Percentiles rank a stretch among this genome's conserved stretches.
Evolutionary conservation across 2,113 vertebrate species (phyloP).

Genomic region (Aegithalos caudatus): DNA sequence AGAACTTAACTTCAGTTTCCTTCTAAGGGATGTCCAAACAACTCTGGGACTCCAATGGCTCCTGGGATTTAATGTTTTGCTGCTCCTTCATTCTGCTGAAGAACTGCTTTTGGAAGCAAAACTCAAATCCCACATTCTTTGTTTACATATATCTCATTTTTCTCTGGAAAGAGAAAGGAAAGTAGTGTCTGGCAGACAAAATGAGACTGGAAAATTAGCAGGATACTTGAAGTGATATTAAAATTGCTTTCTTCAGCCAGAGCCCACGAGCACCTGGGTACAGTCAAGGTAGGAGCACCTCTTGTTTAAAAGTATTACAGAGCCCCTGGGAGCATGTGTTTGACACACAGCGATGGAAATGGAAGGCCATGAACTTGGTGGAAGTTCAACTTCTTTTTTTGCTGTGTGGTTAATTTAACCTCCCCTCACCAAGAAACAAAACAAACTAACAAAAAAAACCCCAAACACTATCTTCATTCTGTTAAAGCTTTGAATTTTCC

Average conservation of each 20-base stretch:
- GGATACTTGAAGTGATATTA: not conserved
- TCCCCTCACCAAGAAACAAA: not conserved
- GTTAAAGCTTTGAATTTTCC: slow-evolving; percentile 2
- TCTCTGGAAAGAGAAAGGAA: not conserved
- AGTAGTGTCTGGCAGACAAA: not conserved
- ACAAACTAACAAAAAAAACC: too few species aligned
- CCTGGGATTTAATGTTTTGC: not conserved
- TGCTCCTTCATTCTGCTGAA: not conserved
- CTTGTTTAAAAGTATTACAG: not conserved
- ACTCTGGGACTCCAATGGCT: not conserved
- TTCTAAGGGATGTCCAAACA: not conserved
- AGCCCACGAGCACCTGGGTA: not conserved
- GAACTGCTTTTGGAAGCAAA: not conserved
- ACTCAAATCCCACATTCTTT: not conserved
- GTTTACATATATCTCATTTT: not conserved
- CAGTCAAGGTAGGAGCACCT: not conserved
- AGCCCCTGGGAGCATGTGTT: not conserved
- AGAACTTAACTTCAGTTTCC: not conserved
- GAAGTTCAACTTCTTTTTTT: not conserved
- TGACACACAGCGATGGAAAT: not conserved
- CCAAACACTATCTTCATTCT: not conserved
- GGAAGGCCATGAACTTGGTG: not conserved
- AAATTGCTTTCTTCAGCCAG: not conserved
- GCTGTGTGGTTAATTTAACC: not conserved
- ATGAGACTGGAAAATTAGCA: slow-evolving; percentile 2